Evolutionary conservation across 2,113 vertebrate species (phyloP).

Genomic region (Spea multiplicata): DNA sequence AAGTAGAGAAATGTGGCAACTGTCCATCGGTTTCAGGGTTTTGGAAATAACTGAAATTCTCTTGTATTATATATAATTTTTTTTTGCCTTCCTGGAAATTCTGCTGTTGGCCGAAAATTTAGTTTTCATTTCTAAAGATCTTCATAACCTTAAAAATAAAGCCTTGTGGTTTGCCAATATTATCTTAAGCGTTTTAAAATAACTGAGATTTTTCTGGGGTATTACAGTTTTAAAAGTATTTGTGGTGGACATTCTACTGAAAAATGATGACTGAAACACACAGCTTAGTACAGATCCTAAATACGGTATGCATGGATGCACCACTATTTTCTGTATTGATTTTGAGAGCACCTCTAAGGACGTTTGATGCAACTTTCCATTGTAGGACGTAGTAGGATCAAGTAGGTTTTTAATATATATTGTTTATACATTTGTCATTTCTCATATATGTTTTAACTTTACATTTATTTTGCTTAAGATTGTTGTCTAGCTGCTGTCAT

Average conservation of each 20-base stretch:
- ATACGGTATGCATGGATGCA: no score
- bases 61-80: slow-evolving; percentile 5
- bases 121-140: not conserved
- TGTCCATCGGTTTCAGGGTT: slow-evolving; percentile 16
- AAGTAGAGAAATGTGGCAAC: slow-evolving; percentile 33
- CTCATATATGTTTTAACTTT: no score
- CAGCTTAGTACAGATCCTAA: not conserved
- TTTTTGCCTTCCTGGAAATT: slow-evolving; percentile 13
- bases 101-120: not conserved
- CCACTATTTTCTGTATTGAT: no score
- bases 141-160: slow-evolving; percentile 1
- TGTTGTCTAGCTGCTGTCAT: no score
- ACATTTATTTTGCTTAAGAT: no score
- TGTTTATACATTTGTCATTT: no score
- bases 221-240: not conserved
- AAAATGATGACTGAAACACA: not conserved
- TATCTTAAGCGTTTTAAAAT: not conserved
- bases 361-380: no score
- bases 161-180: not conserved
- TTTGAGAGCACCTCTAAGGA: no score
- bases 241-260: not conserved
- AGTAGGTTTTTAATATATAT: no score
- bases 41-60: slow-evolving; percentile 39
- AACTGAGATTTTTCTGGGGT: not conserved
- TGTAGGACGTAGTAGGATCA: no score